Evolutionary conservation across 2,888 invertebrate species (phyloP), one percentile per base, ranked within the genome.

Genomic region (Chrysina gloriosa): DNA sequence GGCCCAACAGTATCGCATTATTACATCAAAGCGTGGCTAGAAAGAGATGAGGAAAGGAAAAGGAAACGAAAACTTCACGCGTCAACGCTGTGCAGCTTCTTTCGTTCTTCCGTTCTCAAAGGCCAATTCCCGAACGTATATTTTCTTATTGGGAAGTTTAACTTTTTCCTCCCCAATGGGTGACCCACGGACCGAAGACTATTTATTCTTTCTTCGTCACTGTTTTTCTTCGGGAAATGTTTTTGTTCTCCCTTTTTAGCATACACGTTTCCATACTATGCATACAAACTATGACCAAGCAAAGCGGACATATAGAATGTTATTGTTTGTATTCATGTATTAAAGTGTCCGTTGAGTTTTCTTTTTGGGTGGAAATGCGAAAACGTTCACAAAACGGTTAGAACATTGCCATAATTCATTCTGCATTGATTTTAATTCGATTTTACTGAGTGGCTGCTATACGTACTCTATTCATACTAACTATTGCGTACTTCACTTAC

Each of bases 111-210:
- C 19, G 14, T 19, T 19, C 19, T 42, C 42, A 42, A 42, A 42
- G 52, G 19, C 52, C 52, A 29, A 52, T 31, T 52, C 52, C 52
- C 52, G 31, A 31, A 27, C 52, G 52, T 52, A 52, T 52, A 52
- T 52, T 52, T 52, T 31, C 52, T 52, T 52, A 52, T 52, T 52
- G 52, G 29, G 16, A 11, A 52, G 52, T 52, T 52, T 52, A 52
- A 52, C 52, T 19, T 52, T 52, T 52, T 31, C 14, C 52, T 52
- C 14, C 42, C 42, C 42, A 19, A 52, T 52, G n/a, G 16, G 11
- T 9, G n/a, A 5, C 2, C 29, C 16, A 39, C 39, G 39, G 14
- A 39, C 11, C 50, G 27, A 50, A 50, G 16, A 29, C 16, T 19
- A 31, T 52, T 27, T 31, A n/a, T 11, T 14, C 29, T 14, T 14